Base-by-base conservation (phyloP, 2,113 vertebrate genomes). In the Herpetotheres cachinnans region DNA sequence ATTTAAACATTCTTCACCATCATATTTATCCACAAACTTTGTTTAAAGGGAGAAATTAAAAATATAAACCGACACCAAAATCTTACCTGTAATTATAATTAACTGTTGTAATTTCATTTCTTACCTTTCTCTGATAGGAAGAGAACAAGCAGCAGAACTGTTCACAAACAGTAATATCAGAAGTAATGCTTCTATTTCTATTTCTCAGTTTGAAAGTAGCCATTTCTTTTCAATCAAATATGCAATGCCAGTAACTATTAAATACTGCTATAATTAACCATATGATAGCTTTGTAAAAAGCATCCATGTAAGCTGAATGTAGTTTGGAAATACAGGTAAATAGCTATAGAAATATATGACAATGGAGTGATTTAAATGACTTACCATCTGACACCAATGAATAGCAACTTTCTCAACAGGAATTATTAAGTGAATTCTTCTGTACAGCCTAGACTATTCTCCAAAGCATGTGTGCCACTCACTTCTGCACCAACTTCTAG, bases 361-460 rank as follows among this genome's bases (percentile, higher is more conserved):
- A 32, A 78, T 65, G 40, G 56, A 89, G 50, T 25, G 63, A 86
- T 69, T 25, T 91, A 58, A 84, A 70, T 66, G 62, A 97, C 97
- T 98, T 97, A 98, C 97, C 97, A 98, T 96, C 66, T 89, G 92
- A 92, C 79, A 66, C 52, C 66, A 94, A 58, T 42, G 76, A 94
- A 94, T 19, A 93, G 47, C 65, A 94, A 63, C 59, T 78, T 47
- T 29, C 62, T 71, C 66, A 54, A 38, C 3, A 89, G 59, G 49
- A 32, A 74, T 87, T 77, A 36, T 69, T 59, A 83, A 85, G 4
- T 66, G 69, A 86, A 34, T 79, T 96, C 65, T 94, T 93, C 93
- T 93, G 95, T 92, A 65, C 34, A 95, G 80, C 40, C 67, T 54
- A 93, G 69, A 34, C 89, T 94, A 2, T 44, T 80, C 78, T 89